Conservation (phyloP, 2,888 invertebrate genomes). For the Lampropteryx suffumata region DNA sequence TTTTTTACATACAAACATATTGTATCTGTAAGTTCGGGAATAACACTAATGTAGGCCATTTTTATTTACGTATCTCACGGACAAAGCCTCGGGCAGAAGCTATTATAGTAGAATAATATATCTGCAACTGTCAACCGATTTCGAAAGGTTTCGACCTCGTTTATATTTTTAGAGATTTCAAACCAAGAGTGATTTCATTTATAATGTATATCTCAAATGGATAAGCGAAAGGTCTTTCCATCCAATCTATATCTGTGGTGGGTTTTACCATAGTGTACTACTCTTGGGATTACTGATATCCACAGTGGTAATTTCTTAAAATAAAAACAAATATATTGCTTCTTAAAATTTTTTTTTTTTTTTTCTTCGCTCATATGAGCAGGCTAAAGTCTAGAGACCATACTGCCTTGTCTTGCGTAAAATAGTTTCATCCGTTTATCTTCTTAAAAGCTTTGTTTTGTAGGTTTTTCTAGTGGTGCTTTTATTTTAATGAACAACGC, state of each 20-base stretch:
- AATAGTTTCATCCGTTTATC: too few species aligned
- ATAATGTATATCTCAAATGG: slow-evolving; percentile 24
- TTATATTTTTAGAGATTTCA: slow-evolving; percentile 9
- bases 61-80: too few species aligned
- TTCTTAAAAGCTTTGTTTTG: not conserved
- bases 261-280: slow-evolving; percentile 20
- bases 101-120: not conserved
- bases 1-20: too few species aligned
- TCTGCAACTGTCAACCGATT: not conserved
- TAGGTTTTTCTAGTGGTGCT: too few species aligned
- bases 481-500: too few species aligned
- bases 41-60: too few species aligned
- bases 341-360: too few species aligned
- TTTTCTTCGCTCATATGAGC: too few species aligned
- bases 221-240: slow-evolving; percentile 17
- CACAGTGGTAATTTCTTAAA: slow-evolving; percentile 3
- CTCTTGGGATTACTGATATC: slow-evolving; percentile 9
- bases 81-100: too few species aligned
- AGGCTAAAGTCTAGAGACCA: too few species aligned
- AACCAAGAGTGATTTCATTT: slow-evolving; percentile 13
- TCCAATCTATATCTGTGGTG: slow-evolving; percentile 15
- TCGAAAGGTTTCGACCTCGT: slow-evolving; percentile 2
- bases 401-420: too few species aligned
- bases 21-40: too few species aligned
- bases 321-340: slow-evolving; percentile 1